A percentile compares a stretch with the other conserved stretches of the same genome.
Conservation (phyloP, 1,140 invertebrate species). For the Trichogramma pretiosum region DNA sequence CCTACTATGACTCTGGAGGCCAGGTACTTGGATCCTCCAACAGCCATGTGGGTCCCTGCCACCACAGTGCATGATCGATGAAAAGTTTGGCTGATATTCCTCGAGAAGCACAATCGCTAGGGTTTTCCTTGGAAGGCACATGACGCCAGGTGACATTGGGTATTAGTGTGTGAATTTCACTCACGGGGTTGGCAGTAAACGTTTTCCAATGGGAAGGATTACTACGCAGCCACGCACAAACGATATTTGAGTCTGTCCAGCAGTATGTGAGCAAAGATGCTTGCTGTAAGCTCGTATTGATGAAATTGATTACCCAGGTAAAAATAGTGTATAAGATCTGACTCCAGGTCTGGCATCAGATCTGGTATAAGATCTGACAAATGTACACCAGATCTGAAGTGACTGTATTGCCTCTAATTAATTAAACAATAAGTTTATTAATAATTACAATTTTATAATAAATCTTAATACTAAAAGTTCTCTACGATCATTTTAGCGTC, state of each 20-base stretch:
- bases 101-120: neutral
- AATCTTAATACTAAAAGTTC: no score
- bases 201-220: conserved; percentile 2
- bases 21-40: neutral
- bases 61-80: neutral
- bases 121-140: neutral
- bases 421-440: no score
- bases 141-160: neutral
- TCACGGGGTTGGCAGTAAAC: neutral
- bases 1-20: conserved; percentile 1
- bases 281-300: no score
- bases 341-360: no score
- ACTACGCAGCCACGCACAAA: neutral
- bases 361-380: no score
- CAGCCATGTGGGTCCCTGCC: conserved; percentile 5
- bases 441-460: no score
- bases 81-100: neutral
- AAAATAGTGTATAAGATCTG: no score
- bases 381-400: no score
- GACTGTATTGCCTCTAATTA: no score
- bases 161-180: neutral
- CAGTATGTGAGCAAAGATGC: no score
- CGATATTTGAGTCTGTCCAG: neutral
- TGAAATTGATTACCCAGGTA: no score
- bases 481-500: no score